phyloP scores from a whole-genome alignment of 2,113 vertebrate species.

The Centropus unirufus region DNA sequence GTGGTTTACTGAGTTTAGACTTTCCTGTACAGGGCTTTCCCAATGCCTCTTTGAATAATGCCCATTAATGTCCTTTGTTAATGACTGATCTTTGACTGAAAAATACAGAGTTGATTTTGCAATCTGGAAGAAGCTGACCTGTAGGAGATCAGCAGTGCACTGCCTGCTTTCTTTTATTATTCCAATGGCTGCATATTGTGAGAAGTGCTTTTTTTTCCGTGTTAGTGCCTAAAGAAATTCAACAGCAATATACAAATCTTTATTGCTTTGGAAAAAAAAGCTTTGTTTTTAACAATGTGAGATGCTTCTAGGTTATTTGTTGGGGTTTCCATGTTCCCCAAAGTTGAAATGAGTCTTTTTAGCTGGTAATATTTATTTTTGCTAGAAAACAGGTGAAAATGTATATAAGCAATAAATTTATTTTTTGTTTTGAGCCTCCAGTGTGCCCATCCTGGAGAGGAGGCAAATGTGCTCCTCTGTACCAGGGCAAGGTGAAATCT shows the following conservation, averaged over 20 bases:
- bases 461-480: not conserved
- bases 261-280: not conserved
- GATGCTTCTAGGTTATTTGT: not conserved
- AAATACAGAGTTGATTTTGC: not conserved
- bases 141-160: not conserved
- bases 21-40: not conserved
- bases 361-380: not conserved
- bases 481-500: not conserved
- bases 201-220: not conserved
- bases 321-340: not conserved
- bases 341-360: not conserved
- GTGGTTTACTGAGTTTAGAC: not conserved
- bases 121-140: not conserved
- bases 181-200: not conserved
- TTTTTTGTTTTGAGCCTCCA: not conserved
- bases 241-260: not conserved
- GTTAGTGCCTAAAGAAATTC: not conserved
- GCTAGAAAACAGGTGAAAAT: not conserved
- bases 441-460: not conserved
- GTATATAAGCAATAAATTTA: not conserved
- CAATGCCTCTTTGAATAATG: not conserved
- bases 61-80: not conserved
- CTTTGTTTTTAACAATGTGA: not conserved
- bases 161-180: not conserved
- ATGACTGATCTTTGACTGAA: not conserved